Base-by-base conservation (phyloP, 1,140 invertebrate genomes). In the Psilanteris sp. region DNA sequence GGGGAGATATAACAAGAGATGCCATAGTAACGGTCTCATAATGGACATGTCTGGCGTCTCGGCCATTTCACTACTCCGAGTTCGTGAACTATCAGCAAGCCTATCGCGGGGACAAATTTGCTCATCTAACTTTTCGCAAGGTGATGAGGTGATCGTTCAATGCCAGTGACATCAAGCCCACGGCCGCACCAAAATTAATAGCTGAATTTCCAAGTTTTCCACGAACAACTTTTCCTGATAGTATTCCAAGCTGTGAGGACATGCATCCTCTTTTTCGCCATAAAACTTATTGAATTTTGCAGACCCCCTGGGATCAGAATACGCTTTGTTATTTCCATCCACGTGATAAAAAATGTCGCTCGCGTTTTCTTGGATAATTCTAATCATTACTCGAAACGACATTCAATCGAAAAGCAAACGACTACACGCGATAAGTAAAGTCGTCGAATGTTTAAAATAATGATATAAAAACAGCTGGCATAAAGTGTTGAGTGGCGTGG, bases 111-210 rank as follows among this genome's bases (percentile, higher is more conserved):
- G 84, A 88, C 85, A 87, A 88, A 88, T 88, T 88, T 83, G 82
- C 87, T 87, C 87, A 86, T 87, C 87, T 86, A 88, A 87, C 87
- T 88, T 88, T 88, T 78, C 81, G 77, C 79, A 66, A 59, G 71
- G 66, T 86, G 85, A 88, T 87, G 87, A 88, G 84, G 77, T 81
- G 83, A 88, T 87, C 85, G 83, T 82, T 88, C 86, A 86, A 85
- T 84, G 85, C 83, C 85, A 83, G 18, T 37, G 37, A 62, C 61
- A 22, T 36, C 22, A 16, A 32, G 57, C 26, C 26, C 29, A 11
- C 37, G 46, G 55, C 67, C 16, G 43, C 44, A 36, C 39, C 55
- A 54, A 83, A 85, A 86, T 85, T 84, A 85, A 86, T 84, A 83
- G 80, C 74, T 70, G 78, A 83, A 85, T 83, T 78, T 67, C 20